Conservation (phyloP, 2,797 vertebrate species). For the Anas capensis region DNA sequence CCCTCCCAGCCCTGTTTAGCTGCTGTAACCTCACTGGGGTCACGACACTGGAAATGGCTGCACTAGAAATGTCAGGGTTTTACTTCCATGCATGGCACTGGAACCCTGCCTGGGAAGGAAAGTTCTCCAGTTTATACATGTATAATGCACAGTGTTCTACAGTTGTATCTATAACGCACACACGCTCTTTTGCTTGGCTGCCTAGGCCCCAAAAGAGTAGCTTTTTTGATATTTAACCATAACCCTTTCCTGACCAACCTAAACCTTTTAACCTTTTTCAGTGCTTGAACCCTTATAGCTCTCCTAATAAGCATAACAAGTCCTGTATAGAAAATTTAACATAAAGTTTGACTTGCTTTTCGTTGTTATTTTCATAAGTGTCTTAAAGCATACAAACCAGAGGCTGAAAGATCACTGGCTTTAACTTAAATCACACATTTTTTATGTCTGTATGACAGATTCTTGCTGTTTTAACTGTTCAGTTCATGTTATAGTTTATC, state of each 20-base stretch:
- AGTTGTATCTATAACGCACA: neutral
- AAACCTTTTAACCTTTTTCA: neutral
- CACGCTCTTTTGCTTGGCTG: neutral
- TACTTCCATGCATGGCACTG: neutral
- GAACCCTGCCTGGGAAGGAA: neutral
- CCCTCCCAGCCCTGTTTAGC: neutral
- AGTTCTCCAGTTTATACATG: neutral
- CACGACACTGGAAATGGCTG: neutral
- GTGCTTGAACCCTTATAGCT: neutral
- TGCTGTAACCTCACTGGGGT: fast-evolving
- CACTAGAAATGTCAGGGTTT: neutral
- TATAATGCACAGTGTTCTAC: neutral
- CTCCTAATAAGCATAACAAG: neutral
- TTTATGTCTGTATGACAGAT: neutral
- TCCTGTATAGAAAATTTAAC: neutral
- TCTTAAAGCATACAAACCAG: neutral
- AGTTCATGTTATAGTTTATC: neutral
- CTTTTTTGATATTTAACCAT: neutral
- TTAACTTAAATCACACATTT: neutral
- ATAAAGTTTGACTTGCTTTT: neutral
- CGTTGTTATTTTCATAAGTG: neutral
- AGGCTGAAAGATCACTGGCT: neutral
- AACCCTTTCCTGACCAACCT: neutral
- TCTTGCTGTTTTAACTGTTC: neutral
- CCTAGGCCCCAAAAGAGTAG: neutral